Evolutionary conservation across 2,113 vertebrate species (phyloP), one percentile per base, ranked within the genome.

Genomic region (Octodon degus): DNA sequence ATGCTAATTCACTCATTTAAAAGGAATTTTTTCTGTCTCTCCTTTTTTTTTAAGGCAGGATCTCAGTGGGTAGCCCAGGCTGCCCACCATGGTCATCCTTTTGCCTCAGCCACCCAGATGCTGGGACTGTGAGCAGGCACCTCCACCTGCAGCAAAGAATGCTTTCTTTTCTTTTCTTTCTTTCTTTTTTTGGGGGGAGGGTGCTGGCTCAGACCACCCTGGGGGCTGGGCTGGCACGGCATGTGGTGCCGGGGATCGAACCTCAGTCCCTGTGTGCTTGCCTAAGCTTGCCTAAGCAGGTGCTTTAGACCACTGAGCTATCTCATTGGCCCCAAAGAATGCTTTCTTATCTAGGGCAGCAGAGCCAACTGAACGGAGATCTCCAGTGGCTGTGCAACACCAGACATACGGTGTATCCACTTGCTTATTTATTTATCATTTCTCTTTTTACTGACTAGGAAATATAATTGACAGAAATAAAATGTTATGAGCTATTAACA

Each of bases 401-500:
- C 47, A 90, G 53, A 60, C 65, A 80, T 37, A 13, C 5, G 50
- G 65, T 70, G 32, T 37, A 47, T 74, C 89, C 67, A 13, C 12
- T 67, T 91, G 30, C 50, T 79, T 92, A 40, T 77, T 82, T 92
- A 34, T 82, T 83, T 58, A 65, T 80, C 50, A 34, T 81, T 14
- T 77, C 74, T 58, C 53, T 86, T 16, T 91, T 93, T 22, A 13
- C 40, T 27, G 11, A 53, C 22, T 58, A 37, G 43, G 84, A 93
- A 95, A 88, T 77, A 89, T 85, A 83, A 37, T 77, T 62, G 13
- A 43, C 24, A 30, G 63, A 40, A 32, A 91, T 93, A 93, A 89
- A 84, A 50, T 16, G 27, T 70, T 1, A 0, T 65, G 68, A 94
- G 68, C 55, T 77, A 32, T 8, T 20, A 90, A 40, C 5, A 7